phyloP scores from a whole-genome alignment of 1,140 invertebrate species.

The Zaprionus vittiger region DNA sequence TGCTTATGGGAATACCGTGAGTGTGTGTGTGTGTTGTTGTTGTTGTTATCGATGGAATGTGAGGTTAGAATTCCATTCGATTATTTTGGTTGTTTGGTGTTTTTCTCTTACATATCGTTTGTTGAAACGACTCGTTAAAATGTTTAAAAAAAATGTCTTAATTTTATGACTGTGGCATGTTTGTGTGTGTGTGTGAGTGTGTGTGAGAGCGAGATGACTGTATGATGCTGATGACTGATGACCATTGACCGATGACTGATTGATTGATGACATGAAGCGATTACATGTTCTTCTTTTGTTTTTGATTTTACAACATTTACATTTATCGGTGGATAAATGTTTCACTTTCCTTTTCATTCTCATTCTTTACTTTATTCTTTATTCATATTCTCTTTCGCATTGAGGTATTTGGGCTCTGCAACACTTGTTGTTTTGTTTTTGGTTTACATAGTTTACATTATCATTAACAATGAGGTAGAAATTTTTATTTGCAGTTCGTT shows the following conservation, averaged over 20 bases:
- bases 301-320: constrained; percentile 37
- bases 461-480: constrained; percentile 79
- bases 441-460: constrained; percentile 49
- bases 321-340: constrained; percentile 45
- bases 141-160: constrained; percentile 1
- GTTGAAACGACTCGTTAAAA: constrained; percentile 16
- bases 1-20: constrained; percentile 51
- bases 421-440: constrained; percentile 40
- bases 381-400: constrained; percentile 24
- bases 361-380: not conserved
- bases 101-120: constrained; percentile 55
- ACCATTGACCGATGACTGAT: constrained; percentile 22
- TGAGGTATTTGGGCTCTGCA: constrained; percentile 75
- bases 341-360: constrained; percentile 14
- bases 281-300: constrained; percentile 34
- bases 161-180: constrained; percentile 48
- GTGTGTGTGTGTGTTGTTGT: not conserved
- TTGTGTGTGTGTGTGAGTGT: constrained; percentile 36
- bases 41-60: constrained; percentile 21
- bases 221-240: constrained; percentile 42
- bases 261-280: constrained; percentile 50
- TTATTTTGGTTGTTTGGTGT: constrained; percentile 61
- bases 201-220: constrained; percentile 26
- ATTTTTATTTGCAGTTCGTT: constrained; percentile 55
- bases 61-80: constrained; percentile 27